Base-by-base conservation (phyloP, 1,140 invertebrate species). In the Spodoptera frugiperda region DNA sequence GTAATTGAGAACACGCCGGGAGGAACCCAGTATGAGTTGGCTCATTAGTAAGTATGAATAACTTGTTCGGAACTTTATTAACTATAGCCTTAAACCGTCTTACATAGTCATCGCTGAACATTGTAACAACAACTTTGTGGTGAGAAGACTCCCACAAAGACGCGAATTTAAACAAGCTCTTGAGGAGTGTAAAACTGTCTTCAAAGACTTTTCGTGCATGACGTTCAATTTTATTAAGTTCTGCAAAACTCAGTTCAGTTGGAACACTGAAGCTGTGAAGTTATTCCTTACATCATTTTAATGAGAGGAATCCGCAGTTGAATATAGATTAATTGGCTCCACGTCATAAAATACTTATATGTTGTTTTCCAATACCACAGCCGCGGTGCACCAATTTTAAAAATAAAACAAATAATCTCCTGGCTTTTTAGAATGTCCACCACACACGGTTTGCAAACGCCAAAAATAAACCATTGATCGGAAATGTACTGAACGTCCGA, bases 401-500 rank as follows among this genome's bases (percentile, higher is more conserved):
- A 48, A 48, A 67, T 49, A 67, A n/a, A 67, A 67, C 54, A 48
- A 67, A 67, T 67, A 14, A 15, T 46, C 11, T 49, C 14, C 1
- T 10, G 44, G 15, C 12, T 46, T 49, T 48, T 48, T 48, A 48
- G n/a, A 53, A 68, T 53, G 21, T 49, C 44, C 14, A 48, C 39
- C 44, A 8, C 17, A 65, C 11, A 53, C 65, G 53, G 48, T 30
- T 33, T 15, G 39, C 19, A 21, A 30, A 14, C 25, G n/a, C 51
- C 68, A 71, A 74, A 55, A 61, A 61, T 74, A 57, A 61, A 74
- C 44, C 55, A 61, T 49, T 72, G 30, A 75, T 65, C 72, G 55
- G 57, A 75, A 88, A 88, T 89, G 86, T 82, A 82, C 82, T 81
- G 78, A 49, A 61, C 44, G 25, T 73, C 44, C 39, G 54, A 73